These are phyloP conservation scores for Drosophila sp. DNA, from an alignment of 1,140 invertebrate species.

Conservation along the genomic window DNA sequence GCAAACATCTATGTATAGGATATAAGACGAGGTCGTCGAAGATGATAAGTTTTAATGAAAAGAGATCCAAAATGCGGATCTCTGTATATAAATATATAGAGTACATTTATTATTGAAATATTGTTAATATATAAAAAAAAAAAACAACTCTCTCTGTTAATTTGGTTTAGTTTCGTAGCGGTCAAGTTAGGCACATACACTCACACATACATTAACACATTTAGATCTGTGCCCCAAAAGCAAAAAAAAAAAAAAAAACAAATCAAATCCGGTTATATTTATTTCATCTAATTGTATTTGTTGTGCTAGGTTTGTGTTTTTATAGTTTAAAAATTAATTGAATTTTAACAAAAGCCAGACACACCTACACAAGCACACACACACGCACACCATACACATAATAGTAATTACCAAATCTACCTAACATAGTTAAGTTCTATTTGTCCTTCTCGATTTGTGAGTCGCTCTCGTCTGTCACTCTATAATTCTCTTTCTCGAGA, in stretches of 20 bases:
- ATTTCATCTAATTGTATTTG: conserved; percentile 6
- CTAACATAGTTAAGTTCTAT: not conserved
- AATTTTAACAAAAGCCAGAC: conserved; percentile 36
- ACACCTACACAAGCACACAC: no score
- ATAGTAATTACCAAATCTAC: not conserved
- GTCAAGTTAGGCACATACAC: conserved; percentile 51
- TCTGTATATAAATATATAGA: not conserved
- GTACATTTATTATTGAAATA: conserved; percentile 34
- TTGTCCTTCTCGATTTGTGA: not conserved
- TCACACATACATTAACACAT: conserved; percentile 18
- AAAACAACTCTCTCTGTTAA: conserved; percentile 52
- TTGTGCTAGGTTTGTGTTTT: conserved; percentile 42
- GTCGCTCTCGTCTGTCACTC: not conserved
- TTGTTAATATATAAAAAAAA: conserved; percentile 30
- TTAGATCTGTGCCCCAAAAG: conserved; percentile 3
- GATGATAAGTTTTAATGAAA: conserved; percentile 22
- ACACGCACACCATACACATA: no score
- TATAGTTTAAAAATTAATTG: conserved; percentile 36
- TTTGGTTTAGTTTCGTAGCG: conserved; percentile 58
- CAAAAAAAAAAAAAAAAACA: conserved; percentile 14
- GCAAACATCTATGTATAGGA: conserved; percentile 21
- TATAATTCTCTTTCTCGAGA: not conserved
- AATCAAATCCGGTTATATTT: not conserved
- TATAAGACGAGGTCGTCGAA: conserved; percentile 12
- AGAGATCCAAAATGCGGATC: conserved; percentile 10